Evolutionary conservation across 2,797 vertebrate species (phyloP).

Genomic region (Anas capensis): DNA sequence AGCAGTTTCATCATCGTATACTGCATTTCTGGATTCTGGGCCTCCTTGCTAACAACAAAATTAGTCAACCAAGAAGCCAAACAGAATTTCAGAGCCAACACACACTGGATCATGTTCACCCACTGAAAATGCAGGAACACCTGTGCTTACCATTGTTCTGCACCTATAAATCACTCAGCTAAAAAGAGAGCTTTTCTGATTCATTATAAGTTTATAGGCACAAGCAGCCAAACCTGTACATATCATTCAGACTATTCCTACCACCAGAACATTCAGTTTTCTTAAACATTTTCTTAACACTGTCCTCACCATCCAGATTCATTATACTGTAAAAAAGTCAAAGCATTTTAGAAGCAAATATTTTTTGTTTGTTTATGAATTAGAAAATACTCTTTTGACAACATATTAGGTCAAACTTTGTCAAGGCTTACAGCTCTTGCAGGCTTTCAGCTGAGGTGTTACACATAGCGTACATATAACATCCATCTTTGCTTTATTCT

Average conservation of each 20-base stretch:
- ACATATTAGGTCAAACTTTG: not conserved
- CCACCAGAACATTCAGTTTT: not conserved
- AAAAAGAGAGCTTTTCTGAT: not conserved
- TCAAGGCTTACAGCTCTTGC: not conserved
- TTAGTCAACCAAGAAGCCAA: not conserved
- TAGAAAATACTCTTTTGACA: not conserved
- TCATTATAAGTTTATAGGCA: not conserved
- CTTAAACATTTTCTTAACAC: not conserved
- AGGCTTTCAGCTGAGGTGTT: not conserved
- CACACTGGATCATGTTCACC: not conserved
- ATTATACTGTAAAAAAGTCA: not conserved
- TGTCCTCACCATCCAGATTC: not conserved
- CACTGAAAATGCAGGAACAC: not conserved
- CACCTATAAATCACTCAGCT: not conserved
- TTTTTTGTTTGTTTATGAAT: not conserved
- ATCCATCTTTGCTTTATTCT: not conserved
- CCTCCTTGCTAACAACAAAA: not conserved
- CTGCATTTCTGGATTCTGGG: not conserved
- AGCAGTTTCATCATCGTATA: not conserved
- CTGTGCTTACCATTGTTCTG: not conserved
- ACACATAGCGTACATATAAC: fast-evolving
- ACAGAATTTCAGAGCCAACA: not conserved
- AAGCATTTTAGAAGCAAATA: not conserved
- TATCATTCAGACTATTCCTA: not conserved
- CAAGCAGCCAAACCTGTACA: not conserved